Evolutionary conservation across 2,888 invertebrate species (phyloP).

Genomic region (Leucophenga maculata): DNA sequence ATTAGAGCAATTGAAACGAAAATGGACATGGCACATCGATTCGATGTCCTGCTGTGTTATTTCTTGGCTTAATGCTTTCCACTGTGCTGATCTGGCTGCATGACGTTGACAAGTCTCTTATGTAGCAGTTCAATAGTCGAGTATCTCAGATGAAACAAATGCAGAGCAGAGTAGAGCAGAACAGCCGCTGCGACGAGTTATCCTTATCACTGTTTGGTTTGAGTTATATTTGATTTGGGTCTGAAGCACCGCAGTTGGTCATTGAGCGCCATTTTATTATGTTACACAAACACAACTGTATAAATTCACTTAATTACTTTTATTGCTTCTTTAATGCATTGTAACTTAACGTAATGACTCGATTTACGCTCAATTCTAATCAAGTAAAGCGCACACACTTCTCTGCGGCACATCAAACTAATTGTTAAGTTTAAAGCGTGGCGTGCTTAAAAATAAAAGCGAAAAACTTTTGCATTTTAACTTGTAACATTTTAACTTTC

Average conservation of each 20-base stretch:
- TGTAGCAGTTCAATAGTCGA: background rate
- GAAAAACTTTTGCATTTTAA: background rate
- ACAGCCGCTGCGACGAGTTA: slow-evolving; percentile 9
- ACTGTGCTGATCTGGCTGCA: background rate
- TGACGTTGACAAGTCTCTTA: slow-evolving; percentile 24
- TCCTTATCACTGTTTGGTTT: slow-evolving; percentile 15
- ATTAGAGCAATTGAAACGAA: slow-evolving; percentile 19
- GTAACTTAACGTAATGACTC: slow-evolving; percentile 37
- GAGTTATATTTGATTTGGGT: background rate
- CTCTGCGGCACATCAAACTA: slow-evolving; percentile 54
- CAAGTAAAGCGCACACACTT: slow-evolving; percentile 37
- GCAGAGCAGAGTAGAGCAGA: slow-evolving; percentile 26
- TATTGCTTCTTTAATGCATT: slow-evolving; percentile 57
- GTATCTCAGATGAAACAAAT: background rate
- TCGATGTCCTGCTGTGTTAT: slow-evolving; percentile 17
- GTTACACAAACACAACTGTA: slow-evolving; percentile 17
- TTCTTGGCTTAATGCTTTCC: slow-evolving; percentile 5
- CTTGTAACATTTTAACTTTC: background rate
- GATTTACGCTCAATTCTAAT: slow-evolving; percentile 63
- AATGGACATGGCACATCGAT: slow-evolving; percentile 1
- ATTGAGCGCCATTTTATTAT: slow-evolving; percentile 15
- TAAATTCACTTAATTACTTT: slow-evolving; percentile 54
- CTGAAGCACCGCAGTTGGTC: background rate
- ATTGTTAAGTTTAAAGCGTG: slow-evolving; percentile 42
- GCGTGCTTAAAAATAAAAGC: background rate